Evolutionary conservation across 2,113 vertebrate genomes (phyloP).

Genomic region (Oplegnathus fasciatus): DNA sequence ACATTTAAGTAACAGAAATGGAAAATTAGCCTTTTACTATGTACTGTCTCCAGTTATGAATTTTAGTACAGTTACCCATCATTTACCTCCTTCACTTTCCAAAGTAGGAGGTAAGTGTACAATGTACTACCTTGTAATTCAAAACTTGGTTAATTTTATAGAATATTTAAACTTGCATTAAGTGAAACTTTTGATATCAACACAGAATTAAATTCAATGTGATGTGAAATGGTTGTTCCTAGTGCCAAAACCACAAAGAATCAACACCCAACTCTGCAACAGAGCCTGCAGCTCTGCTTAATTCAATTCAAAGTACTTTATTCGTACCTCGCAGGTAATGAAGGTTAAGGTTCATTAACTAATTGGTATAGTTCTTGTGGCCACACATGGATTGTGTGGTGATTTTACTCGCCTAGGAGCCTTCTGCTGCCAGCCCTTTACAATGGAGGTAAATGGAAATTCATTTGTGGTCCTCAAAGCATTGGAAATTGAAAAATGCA

Average conservation of each 20-base stretch:
- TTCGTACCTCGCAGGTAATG: neutral
- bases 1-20: neutral
- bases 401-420: slow-evolving; percentile 12
- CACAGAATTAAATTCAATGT: neutral
- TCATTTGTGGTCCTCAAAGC: neutral
- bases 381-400: neutral
- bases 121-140: neutral
- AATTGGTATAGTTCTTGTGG: neutral
- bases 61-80: neutral
- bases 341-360: slow-evolving; percentile 32
- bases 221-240: neutral
- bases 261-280: neutral
- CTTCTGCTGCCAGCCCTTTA: neutral
- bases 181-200: neutral
- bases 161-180: neutral
- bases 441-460: slow-evolving; percentile 15
- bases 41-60: neutral
- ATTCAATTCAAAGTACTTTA: neutral
- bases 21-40: neutral
- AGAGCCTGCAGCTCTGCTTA: neutral
- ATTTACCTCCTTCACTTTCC: neutral
- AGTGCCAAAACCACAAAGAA: neutral
- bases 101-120: neutral
- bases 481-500: slow-evolving; percentile 9
- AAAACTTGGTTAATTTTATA: neutral